These are phyloP conservation scores for Ursus arctos DNA, from an alignment of 2,113 vertebrate species.

Conservation along the genomic window DNA sequence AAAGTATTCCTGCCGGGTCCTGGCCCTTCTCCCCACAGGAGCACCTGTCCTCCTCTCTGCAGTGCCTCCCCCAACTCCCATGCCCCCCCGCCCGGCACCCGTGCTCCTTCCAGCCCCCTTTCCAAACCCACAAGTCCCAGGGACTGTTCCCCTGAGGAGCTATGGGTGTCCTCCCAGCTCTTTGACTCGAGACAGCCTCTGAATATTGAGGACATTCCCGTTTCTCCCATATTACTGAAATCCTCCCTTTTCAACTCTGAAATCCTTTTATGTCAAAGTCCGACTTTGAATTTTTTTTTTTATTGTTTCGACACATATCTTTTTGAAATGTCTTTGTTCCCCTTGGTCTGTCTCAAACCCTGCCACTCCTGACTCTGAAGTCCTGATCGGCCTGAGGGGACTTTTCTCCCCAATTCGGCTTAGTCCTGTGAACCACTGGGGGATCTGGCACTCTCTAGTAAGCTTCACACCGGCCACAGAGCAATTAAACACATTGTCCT, in stretches of 20 bases:
- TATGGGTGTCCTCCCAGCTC: fast-evolving
- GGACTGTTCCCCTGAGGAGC: background rate
- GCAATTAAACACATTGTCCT: conserved; percentile 23
- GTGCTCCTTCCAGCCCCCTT: background rate
- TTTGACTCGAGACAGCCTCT: background rate
- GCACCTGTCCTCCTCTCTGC: background rate
- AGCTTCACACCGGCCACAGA: background rate
- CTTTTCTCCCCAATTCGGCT: background rate
- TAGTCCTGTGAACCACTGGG: background rate
- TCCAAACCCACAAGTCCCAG: background rate
- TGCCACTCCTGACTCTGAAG: background rate
- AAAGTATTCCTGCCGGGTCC: background rate
- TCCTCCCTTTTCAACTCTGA: background rate
- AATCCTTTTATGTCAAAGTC: background rate
- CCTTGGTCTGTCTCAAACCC: background rate
- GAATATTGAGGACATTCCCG: fast-evolving
- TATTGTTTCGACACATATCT: background rate
- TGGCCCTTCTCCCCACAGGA: background rate
- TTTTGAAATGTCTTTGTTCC: conserved; percentile 28
- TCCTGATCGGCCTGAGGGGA: background rate
- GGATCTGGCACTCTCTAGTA: background rate
- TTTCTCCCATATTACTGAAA: background rate
- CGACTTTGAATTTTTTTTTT: background rate
- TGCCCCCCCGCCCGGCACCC: background rate
- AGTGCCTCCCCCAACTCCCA: no score